Percentiles rank a stretch among this genome's conserved stretches.
These are phyloP conservation scores for Ceuthmochares aereus DNA, from an alignment of 2,113 vertebrate species.

Conservation along the genomic window DNA sequence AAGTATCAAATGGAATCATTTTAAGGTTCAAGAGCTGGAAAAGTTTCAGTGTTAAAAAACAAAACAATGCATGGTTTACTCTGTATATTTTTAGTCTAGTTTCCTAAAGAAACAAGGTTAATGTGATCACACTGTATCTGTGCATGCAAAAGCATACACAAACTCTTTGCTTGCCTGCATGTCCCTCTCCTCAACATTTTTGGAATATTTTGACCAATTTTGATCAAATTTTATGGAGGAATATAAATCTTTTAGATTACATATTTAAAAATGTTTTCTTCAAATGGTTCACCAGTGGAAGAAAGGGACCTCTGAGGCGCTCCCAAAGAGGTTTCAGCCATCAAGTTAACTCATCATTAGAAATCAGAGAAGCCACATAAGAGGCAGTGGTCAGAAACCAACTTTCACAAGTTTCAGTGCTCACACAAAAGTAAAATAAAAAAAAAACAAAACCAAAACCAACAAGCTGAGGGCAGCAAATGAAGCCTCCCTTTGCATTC, in stretches of 20 bases:
- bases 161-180: neutral
- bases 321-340: neutral
- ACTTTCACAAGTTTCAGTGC: neutral
- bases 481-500: neutral
- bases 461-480: neutral
- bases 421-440: neutral
- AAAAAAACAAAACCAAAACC: neutral
- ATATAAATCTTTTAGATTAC: fast-evolving
- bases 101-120: slow-evolving; percentile 55
- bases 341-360: neutral
- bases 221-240: neutral
- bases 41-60: neutral
- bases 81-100: slow-evolving; percentile 44
- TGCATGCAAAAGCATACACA: neutral
- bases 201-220: neutral
- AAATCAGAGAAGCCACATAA: neutral
- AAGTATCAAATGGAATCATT: slow-evolving; percentile 29
- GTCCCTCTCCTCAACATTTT: neutral
- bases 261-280: neutral
- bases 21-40: slow-evolving; percentile 29
- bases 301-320: neutral
- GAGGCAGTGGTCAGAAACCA: neutral
- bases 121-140: neutral
- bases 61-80: slow-evolving; percentile 59
- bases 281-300: neutral